Percentiles rank a stretch among this genome's conserved stretches.
Evolutionary conservation across 1,140 invertebrate genomes (phyloP).

Genomic region (Ceratosolen solmsi): DNA sequence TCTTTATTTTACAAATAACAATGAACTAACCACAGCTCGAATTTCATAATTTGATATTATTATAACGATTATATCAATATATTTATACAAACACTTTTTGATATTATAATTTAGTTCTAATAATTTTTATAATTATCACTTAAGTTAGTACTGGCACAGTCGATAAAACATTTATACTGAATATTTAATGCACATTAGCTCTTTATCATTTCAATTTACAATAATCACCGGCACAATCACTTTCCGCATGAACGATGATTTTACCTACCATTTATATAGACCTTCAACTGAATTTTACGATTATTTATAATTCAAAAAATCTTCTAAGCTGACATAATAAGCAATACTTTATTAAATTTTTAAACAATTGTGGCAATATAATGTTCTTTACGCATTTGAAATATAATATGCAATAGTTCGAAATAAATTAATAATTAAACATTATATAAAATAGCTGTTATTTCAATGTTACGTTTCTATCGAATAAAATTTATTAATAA

Average conservation of each 20-base stretch:
- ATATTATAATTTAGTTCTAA: no score
- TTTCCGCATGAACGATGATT: neutral
- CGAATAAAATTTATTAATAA: no score
- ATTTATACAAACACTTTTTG: no score
- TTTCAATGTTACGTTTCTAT: no score
- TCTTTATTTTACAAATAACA: no score
- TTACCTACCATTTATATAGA: neutral
- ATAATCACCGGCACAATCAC: neutral
- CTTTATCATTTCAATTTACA: constrained; percentile 15
- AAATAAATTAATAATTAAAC: neutral
- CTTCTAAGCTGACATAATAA: neutral
- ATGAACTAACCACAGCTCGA: no score
- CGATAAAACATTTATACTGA: neutral
- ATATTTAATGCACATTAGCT: neutral
- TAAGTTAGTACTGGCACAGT: neutral
- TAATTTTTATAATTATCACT: neutral
- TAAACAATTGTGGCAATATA: neutral
- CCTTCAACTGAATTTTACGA: constrained; percentile 3
- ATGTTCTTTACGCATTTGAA: no score
- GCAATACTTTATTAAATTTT: neutral
- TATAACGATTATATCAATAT: no score
- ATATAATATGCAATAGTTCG: neutral
- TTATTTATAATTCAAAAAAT: constrained; percentile 2
- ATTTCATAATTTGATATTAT: no score
- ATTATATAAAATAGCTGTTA: no score